Percentiles rank a stretch among this genome's conserved stretches.
These are phyloP conservation scores for Gallinago stenura DNA, from an alignment of 2,797 vertebrate genomes.

Conservation along the genomic window DNA sequence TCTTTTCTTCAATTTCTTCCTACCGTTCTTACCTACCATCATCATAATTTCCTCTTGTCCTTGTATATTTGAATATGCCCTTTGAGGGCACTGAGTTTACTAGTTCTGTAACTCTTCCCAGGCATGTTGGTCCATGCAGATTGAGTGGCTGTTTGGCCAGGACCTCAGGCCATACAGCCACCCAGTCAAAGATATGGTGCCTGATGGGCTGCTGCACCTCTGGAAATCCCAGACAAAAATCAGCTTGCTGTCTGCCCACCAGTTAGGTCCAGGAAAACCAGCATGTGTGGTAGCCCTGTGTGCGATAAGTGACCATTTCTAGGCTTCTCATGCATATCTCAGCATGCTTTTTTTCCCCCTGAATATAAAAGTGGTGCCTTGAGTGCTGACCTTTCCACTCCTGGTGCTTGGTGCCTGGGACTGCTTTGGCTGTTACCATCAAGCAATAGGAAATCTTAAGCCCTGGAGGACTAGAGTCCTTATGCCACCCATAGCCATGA, in stretches of 20 bases:
- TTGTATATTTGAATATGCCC: background rate
- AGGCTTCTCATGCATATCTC: background rate
- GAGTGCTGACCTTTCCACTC: background rate
- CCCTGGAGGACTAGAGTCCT: background rate
- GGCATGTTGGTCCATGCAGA: background rate
- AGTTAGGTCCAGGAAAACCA: background rate
- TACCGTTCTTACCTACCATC: background rate
- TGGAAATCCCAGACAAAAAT: background rate
- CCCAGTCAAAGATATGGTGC: background rate
- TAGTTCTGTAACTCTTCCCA: background rate
- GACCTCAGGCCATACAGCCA: background rate
- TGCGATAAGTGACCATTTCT: background rate
- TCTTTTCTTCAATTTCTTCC: background rate
- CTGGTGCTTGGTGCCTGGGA: background rate
- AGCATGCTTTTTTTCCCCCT: background rate
- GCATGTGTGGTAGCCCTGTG: background rate
- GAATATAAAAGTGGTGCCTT: background rate
- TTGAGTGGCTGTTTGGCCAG: background rate
- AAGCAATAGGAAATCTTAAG: background rate
- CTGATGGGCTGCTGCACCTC: background rate
- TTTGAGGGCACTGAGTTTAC: background rate
- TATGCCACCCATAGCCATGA: background rate
- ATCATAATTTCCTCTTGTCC: background rate
- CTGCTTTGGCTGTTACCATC: background rate
- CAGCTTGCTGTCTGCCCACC: background rate